Evolutionary conservation across 2,113 vertebrate species (phyloP), one percentile per base, ranked within the genome.

Genomic region (Trochalopteron elliotii): DNA sequence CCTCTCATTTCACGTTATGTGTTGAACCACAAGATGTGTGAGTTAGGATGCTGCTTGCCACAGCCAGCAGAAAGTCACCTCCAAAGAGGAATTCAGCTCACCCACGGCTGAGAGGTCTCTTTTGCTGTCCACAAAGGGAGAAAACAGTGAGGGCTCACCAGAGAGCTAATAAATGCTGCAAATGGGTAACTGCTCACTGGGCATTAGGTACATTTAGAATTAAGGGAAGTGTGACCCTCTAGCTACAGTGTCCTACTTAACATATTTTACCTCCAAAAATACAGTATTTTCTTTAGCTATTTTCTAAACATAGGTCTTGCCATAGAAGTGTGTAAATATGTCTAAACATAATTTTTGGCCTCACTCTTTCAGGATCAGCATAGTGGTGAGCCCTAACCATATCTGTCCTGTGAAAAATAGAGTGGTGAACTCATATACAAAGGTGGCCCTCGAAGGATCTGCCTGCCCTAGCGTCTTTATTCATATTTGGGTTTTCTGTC

Each of bases 1-100:
- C 67, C 25, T 76, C 45, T 57, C 0, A 1, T 53, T 64, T 37
- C 68, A 45, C 0, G 0, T 59, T 7, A 27, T 8, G 12, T 17
- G 17, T 31, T 60, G 53, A 92, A 56, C 18, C 5, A 10, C 5
- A 10, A 40, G n/a, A 61, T 0, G 2, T 42, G 22, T 24, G 45
- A 52, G 31, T 23, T 52, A 64, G 37, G 50, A 47, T 12, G n/a
- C 27, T 74, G 18, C 20, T 78, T 70, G n/a, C 37, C 3, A 8
- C 9, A 89, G 60, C 20, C 28, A 27, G 45, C 12, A 27, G 50
- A 40, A 78, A 68, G 24, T 55, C 65, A 75, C 11, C 42, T 78
- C 33, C 72, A 75, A 78, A 84, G 42, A 50, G 39, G 11, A 71
- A 9, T 56, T 59, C 83, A 88, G 35, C 33, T 85, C 61, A 35